These are phyloP conservation scores for Psittacula cyanocephala DNA, from an alignment of 2,113 vertebrate genomes.

Conservation along the genomic window DNA sequence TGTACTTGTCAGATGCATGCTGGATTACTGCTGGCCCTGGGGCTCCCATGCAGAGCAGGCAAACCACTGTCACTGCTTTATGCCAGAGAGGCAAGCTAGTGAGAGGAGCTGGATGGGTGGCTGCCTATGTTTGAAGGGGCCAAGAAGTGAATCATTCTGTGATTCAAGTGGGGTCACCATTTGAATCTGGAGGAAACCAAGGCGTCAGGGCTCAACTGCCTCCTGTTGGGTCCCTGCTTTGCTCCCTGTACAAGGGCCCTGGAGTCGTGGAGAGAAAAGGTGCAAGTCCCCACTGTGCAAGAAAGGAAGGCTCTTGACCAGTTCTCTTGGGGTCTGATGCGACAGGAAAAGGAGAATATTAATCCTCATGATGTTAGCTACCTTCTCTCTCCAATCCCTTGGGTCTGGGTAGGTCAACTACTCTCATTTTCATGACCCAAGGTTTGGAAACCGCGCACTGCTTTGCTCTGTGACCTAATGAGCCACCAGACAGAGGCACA, in stretches of 20 bases:
- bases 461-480: background rate
- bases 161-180: background rate
- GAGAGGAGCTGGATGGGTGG: too few relatives aligned
- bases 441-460: background rate
- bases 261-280: fast-evolving
- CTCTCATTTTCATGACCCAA: background rate
- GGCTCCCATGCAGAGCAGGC: fast-evolving
- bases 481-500: background rate
- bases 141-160: background rate
- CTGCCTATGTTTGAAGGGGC: background rate
- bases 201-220: background rate
- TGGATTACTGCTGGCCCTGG: background rate
- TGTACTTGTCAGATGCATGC: background rate
- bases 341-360: background rate
- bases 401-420: background rate
- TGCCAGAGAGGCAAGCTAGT: fast-evolving
- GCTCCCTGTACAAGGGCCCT: fast-evolving
- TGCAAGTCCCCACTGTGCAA: background rate
- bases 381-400: background rate
- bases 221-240: background rate
- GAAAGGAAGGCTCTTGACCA: background rate
- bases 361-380: background rate
- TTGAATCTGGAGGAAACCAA: background rate
- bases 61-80: background rate
- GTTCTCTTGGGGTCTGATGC: background rate